Conservation (phyloP, 2,888 invertebrate genomes). For the Cheilosia vulpina region DNA sequence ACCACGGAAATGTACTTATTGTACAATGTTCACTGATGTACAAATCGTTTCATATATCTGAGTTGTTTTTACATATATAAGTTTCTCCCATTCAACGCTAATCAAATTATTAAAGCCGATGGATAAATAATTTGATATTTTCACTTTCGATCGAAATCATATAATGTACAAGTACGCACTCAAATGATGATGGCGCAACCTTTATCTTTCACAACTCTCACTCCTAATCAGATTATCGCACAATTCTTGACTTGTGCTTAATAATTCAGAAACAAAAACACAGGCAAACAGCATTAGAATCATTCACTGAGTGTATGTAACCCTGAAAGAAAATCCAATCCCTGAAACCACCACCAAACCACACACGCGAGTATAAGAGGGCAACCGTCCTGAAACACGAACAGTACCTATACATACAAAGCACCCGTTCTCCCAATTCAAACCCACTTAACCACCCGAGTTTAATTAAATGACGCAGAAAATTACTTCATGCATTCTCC, state of each 20-base stretch:
- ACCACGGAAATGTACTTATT: too few species aligned
- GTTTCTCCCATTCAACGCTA: neutral
- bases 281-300: conserved; percentile 46
- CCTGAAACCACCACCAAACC: conserved; percentile 32
- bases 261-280: conserved; percentile 67
- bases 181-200: neutral
- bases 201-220: neutral
- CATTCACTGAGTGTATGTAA: neutral
- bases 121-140: conserved; percentile 28
- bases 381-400: conserved; percentile 20
- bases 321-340: conserved; percentile 56
- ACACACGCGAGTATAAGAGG: conserved; percentile 5
- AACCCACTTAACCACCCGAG: conserved; percentile 65
- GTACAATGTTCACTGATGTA: too few species aligned
- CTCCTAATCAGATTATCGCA: conserved; percentile 63
- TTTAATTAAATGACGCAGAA: conserved; percentile 83
- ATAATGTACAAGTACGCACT: neutral
- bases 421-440: conserved; percentile 9
- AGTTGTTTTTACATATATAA: too few species aligned
- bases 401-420: neutral
- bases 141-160: neutral
- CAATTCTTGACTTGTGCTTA: conserved; percentile 54
- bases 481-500: conserved; percentile 78
- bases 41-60: too few species aligned
- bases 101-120: neutral